These are phyloP conservation scores for Delia radicum DNA, from an alignment of 1,140 invertebrate species.

Conservation along the genomic window DNA sequence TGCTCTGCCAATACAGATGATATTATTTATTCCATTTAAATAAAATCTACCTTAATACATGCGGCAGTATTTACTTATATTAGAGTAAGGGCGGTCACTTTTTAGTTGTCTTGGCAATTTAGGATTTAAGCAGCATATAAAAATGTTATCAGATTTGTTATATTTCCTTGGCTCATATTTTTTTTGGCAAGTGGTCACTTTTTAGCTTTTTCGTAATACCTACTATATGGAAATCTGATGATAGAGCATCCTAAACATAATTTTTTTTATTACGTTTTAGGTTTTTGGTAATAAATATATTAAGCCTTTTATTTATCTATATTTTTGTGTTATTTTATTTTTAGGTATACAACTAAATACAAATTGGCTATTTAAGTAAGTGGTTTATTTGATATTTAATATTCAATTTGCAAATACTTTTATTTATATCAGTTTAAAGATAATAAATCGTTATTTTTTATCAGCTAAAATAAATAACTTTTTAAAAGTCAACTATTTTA, in stretches of 20 bases:
- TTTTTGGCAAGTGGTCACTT: conserved; percentile 3
- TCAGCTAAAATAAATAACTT: too few species aligned
- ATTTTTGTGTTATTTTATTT: neutral
- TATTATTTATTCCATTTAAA: too few species aligned
- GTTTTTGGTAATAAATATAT: conserved; percentile 9
- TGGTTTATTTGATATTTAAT: neutral
- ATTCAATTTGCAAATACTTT: neutral
- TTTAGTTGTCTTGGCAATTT: conserved; percentile 2
- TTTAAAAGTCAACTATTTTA: too few species aligned
- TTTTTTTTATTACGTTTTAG: neutral
- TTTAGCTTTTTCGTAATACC: neutral
- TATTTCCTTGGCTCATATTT: neutral
- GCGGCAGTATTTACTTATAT: too few species aligned
- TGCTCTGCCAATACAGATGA: too few species aligned
- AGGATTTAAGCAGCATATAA: conserved; percentile 16
- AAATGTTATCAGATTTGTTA: conserved; percentile 12
- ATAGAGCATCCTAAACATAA: too few species aligned
- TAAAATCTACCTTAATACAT: too few species aligned
- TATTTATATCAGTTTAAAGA: neutral
- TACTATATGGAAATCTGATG: neutral
- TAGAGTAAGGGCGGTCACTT: neutral
- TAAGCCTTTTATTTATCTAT: conserved; percentile 23
- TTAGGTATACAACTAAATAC: neutral
- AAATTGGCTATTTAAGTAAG: neutral
- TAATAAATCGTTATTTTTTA: neutral